These are phyloP conservation scores for Druon quercuslanigerum DNA, from an alignment of 1,140 invertebrate species.

Conservation along the genomic window DNA sequence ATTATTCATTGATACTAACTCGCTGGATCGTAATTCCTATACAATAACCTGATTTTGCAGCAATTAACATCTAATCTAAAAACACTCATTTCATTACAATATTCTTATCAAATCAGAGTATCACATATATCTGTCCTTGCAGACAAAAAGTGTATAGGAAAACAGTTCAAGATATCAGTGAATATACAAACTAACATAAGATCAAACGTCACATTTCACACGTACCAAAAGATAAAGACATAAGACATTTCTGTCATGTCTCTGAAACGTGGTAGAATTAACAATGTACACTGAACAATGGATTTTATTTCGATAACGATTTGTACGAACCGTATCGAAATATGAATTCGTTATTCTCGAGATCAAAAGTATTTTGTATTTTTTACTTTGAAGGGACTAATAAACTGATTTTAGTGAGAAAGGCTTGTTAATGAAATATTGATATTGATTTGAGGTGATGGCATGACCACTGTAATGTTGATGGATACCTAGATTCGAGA, in stretches of 20 bases:
- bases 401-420: too few relatives aligned
- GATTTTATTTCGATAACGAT: too few relatives aligned
- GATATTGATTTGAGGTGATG: too few relatives aligned
- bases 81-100: conserved; percentile 5
- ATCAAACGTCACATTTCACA: background rate
- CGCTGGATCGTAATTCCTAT: background rate
- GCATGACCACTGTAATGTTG: too few relatives aligned
- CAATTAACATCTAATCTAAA: conserved; percentile 18
- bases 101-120: conserved; percentile 14
- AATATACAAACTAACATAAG: background rate
- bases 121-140: background rate
- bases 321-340: too few relatives aligned
- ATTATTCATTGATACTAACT: background rate
- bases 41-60: conserved; percentile 15
- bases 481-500: too few relatives aligned
- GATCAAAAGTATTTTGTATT: too few relatives aligned
- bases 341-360: too few relatives aligned
- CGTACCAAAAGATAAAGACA: background rate
- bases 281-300: too few relatives aligned
- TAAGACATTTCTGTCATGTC: background rate
- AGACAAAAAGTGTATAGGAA: conserved; percentile 2
- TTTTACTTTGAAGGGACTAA: too few relatives aligned
- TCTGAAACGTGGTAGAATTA: background rate
- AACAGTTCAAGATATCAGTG: background rate
- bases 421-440: too few relatives aligned